phyloP scores from a whole-genome alignment of 2,888 invertebrate species.

The Drosophila ezoana region DNA sequence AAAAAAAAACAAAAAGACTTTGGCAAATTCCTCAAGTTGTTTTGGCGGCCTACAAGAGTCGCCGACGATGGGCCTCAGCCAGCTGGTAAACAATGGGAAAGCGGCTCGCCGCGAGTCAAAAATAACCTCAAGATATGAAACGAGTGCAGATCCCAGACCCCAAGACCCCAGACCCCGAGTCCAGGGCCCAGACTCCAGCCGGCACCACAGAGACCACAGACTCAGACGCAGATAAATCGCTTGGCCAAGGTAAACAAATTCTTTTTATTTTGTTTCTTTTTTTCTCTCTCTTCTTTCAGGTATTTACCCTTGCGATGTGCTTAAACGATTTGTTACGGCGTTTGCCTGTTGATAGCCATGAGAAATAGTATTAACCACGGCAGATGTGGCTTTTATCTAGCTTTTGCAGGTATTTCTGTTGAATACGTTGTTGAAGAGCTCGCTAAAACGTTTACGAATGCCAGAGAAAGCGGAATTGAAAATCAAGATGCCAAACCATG shows the following conservation, averaged over 20 bases:
- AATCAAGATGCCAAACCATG: no score
- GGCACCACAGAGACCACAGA: neutral
- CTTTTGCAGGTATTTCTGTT: neutral
- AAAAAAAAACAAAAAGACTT: conserved; percentile 27
- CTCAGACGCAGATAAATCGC: conserved; percentile 54
- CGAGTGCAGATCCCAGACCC: conserved; percentile 22
- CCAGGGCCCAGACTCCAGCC: neutral
- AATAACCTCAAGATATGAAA: conserved; percentile 54
- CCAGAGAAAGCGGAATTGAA: neutral
- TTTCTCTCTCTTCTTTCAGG: neutral
- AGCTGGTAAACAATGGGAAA: conserved; percentile 55
- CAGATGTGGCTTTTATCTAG: neutral
- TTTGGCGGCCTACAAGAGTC: conserved; percentile 51
- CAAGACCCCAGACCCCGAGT: conserved; percentile 1
- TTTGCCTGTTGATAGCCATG: conserved; percentile 27
- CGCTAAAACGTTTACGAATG: conserved; percentile 7
- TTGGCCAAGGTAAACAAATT: conserved; percentile 60
- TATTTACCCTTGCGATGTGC: conserved; percentile 37
- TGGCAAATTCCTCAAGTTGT: conserved; percentile 52
- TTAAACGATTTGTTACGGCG: conserved; percentile 23
- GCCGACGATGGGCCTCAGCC: conserved; percentile 4
- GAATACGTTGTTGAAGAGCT: neutral
- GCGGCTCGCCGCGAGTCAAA: conserved; percentile 36
- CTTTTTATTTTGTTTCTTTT: neutral
- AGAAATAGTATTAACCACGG: neutral